Percentiles rank a stretch among this genome's conserved stretches.
Conservation (phyloP, 2,797 vertebrate genomes). For the Stomatorhinus walkeri region DNA sequence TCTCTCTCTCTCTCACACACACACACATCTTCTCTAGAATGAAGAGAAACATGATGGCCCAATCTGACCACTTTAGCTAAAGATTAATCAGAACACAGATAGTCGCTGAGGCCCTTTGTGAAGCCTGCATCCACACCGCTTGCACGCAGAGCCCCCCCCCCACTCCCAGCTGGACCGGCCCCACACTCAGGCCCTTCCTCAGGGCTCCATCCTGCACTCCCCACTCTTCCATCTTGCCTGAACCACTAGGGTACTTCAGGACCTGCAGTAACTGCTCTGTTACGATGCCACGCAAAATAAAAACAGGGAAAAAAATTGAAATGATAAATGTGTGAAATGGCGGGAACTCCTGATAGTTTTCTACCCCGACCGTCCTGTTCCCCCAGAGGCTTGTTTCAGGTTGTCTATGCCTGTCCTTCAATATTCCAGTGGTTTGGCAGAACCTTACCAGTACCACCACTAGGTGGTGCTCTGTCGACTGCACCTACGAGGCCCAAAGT, state of each 20-base stretch:
- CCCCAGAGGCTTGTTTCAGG: slow-evolving; percentile 63
- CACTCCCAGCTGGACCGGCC: neutral
- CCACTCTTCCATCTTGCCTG: neutral
- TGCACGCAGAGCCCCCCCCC: neutral
- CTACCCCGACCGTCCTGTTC: slow-evolving; percentile 55
- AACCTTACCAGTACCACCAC: slow-evolving; percentile 45
- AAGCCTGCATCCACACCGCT: neutral
- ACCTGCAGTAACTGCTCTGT: neutral
- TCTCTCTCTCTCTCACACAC: neutral
- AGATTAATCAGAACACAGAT: neutral
- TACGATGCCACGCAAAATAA: neutral
- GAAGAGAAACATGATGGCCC: neutral
- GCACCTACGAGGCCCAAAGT: neutral
- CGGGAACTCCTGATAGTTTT: slow-evolving; percentile 65
- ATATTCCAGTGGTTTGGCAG: slow-evolving; percentile 63
- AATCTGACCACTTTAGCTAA: neutral
- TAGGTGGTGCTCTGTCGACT: slow-evolving; percentile 27
- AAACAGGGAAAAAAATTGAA: neutral
- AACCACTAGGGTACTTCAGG: neutral
- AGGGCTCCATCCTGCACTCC: neutral
- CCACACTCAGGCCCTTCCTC: neutral
- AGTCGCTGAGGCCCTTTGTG: neutral
- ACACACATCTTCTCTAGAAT: neutral
- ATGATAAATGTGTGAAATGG: slow-evolving; percentile 31
- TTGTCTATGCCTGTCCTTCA: slow-evolving; percentile 42